Conservation (phyloP, 1,140 invertebrate species). For the Psilanteris sp. region DNA sequence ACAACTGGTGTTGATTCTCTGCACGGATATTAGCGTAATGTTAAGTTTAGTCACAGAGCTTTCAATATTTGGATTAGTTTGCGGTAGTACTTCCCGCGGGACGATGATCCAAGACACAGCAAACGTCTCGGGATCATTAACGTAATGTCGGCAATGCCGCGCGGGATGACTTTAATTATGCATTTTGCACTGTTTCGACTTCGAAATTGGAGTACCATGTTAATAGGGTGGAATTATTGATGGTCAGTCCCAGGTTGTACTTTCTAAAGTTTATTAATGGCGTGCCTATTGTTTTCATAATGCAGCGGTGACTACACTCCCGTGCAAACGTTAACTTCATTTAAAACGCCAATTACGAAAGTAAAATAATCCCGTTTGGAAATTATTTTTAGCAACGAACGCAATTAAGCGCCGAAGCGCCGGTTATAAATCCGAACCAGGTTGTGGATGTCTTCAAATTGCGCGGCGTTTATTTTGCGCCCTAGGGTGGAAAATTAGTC, state of each 20-base stretch:
- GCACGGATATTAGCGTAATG: constrained; percentile 21
- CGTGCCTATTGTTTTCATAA: neutral
- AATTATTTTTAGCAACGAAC: no score
- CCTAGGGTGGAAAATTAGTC: no score
- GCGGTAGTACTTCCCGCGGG: constrained; percentile 5
- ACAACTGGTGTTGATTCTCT: constrained; percentile 19
- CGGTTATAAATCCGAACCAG: no score
- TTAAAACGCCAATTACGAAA: no score
- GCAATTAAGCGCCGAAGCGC: no score
- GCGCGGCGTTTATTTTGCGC: no score
- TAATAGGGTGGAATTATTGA: constrained; percentile 37
- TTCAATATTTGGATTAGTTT: constrained; percentile 50
- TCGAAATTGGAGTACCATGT: constrained; percentile 10
- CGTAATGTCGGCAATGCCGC: constrained; percentile 2
- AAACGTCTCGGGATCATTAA: constrained; percentile 37
- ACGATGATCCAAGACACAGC: constrained; percentile 23
- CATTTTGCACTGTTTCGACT: constrained; percentile 20
- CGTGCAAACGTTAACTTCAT: no score
- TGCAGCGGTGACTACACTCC: neutral
- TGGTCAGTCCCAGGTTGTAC: neutral
- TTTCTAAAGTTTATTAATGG: constrained; percentile 15
- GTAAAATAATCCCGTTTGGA: no score
- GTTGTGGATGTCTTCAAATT: no score
- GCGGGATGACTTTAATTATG: constrained; percentile 33
- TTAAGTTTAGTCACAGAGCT: constrained; percentile 27